Evolutionary conservation across 2,113 vertebrate genomes (phyloP), one percentile per base, ranked within the genome.

Genomic region (Ctenomys sociabilis): DNA sequence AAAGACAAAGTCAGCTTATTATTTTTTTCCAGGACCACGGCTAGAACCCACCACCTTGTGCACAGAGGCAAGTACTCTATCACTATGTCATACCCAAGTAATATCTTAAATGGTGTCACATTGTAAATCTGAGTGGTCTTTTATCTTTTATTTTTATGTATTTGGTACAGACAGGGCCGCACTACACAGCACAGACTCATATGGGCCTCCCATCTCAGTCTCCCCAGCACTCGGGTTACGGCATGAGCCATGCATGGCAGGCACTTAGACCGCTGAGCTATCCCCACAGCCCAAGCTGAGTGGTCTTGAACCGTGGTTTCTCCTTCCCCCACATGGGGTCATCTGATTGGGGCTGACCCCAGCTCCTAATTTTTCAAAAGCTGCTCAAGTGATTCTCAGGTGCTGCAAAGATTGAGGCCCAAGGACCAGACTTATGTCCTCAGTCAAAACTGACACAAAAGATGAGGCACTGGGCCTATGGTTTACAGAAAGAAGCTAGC

Each of bases 381-480:
- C 11, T 70, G 37, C 49, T 9, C 2, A 2, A 59, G 77, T 3
- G 32, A 26, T 9, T 28, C 22, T 82, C 57, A 63, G 66, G 12
- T 5, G 3, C 6, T 3, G 70, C 3, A 1, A 21, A 40, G 80
- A 11, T 28, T 0, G 11, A 37, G 70, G 2, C 22, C 24, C 59
- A 3, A n/a, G 1, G 3, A 9, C n/a, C 45, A 11, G 35, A 37
- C 14, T 0, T 35, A 35, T 1, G 9, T 37, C 59, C 3, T 43
- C 68, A 7, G 83, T 30, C 0, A 1, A 3, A 45, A 59, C 37
- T 43, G 37, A 4, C 7, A 24, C 0, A 12, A 32, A 52, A 54
- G 57, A 21, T 7, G 22, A 43, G 72, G 77, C 11, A 13, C 19
- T 5, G 16, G 75, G 24, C 7, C 0, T 22, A 1, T 3, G 35